These are phyloP conservation scores for Enteromius trimaculatus DNA, from an alignment of 2,797 vertebrate species.

Conservation along the genomic window DNA sequence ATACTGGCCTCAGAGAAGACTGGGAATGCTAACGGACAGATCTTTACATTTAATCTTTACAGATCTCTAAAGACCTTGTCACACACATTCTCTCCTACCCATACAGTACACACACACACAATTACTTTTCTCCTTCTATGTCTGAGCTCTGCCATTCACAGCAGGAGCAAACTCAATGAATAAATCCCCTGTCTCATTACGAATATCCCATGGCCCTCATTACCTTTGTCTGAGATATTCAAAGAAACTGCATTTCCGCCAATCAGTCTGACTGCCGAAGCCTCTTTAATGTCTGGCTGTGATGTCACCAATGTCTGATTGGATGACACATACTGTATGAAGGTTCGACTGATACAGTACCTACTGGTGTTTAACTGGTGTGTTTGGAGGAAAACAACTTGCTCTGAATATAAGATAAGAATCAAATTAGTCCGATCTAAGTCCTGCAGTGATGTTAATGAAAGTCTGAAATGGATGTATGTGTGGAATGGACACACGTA, in stretches of 20 bases:
- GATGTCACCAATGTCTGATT: conserved; percentile 3
- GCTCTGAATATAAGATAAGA: background rate
- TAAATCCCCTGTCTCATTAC: conserved; percentile 20
- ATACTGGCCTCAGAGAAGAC: background rate
- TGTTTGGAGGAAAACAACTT: background rate
- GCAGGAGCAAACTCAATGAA: conserved; percentile 15
- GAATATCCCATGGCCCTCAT: conserved; percentile 36
- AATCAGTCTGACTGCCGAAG: background rate
- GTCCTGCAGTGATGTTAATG: background rate
- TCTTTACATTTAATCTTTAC: background rate
- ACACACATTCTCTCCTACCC: background rate
- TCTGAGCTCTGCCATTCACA: conserved; percentile 23
- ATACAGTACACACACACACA: conserved; percentile 3
- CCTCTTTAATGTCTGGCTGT: conserved; percentile 18
- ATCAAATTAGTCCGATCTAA: background rate
- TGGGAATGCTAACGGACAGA: background rate
- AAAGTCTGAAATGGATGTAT: conserved; percentile 5
- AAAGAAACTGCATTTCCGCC: conserved; percentile 6
- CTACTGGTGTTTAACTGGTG: background rate
- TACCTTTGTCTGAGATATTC: conserved; percentile 45
- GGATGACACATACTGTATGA: conserved; percentile 9
- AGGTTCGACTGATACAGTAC: conserved; percentile 2
- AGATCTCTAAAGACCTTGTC: background rate
- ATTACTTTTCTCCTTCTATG: conserved; percentile 26
- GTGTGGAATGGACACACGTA: no score